These are phyloP conservation scores for Vireo altiloquus DNA, from an alignment of 2,113 vertebrate species.

Conservation along the genomic window DNA sequence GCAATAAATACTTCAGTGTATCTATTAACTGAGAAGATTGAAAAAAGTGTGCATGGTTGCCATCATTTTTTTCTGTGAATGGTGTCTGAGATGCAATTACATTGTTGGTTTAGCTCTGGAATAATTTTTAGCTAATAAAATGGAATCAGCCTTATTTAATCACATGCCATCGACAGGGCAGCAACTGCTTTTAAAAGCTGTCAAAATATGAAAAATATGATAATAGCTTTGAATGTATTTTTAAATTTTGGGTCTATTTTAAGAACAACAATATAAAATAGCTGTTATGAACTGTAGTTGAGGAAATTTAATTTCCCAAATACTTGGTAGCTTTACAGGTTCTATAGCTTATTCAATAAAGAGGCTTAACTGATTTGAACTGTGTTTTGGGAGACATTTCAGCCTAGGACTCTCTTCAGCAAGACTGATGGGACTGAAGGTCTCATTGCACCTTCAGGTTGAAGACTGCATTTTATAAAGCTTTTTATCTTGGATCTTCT, in stretches of 20 bases:
- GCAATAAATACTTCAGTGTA: background rate
- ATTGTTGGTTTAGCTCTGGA: background rate
- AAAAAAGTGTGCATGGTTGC: background rate
- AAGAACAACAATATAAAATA: background rate
- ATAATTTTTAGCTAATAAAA: background rate
- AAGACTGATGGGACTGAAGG: background rate
- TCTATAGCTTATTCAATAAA: background rate
- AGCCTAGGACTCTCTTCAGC: background rate
- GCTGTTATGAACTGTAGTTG: accelerated
- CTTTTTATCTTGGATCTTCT: background rate
- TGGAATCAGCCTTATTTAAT: background rate
- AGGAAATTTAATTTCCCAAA: background rate
- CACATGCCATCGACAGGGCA: background rate
- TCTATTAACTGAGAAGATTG: background rate
- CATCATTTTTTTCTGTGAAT: accelerated
- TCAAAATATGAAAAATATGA: background rate
- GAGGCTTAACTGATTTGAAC: background rate
- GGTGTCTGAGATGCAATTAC: background rate
- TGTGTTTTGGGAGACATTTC: background rate
- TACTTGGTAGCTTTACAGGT: background rate
- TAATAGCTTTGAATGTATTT: background rate
- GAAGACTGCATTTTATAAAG: background rate
- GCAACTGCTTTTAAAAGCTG: background rate
- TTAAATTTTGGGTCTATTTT: background rate
- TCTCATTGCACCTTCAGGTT: background rate